Conservation (phyloP, 2,888 invertebrate species). For the Cantharis flavilabris region DNA sequence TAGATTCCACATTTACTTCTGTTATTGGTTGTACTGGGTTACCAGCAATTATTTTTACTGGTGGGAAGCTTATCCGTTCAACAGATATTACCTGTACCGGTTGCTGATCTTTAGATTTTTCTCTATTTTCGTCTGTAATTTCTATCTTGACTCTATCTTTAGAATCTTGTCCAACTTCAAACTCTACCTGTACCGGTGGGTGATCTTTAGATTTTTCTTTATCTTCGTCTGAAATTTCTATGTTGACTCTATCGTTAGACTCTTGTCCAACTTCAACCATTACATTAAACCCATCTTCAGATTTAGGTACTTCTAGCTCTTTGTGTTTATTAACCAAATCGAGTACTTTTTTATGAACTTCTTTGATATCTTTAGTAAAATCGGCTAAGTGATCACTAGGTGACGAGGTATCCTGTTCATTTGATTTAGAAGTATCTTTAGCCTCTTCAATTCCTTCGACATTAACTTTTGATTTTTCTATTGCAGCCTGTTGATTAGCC, state of each 20-base stretch:
- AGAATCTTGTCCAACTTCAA: neutral
- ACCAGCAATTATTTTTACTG: neutral
- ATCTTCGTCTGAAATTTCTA: neutral
- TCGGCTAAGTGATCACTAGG: no score
- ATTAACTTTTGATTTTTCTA: no score
- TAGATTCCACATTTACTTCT: neutral
- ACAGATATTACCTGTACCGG: neutral
- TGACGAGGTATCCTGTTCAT: no score
- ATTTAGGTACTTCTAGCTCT: neutral
- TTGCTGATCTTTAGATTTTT: neutral
- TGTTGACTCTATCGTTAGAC: neutral
- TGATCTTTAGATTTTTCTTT: neutral
- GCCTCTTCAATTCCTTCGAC: no score
- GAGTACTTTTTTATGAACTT: no score
- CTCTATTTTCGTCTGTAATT: neutral
- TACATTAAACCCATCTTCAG: neutral
- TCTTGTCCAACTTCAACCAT: neutral
- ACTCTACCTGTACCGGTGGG: neutral
- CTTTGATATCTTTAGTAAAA: no score
- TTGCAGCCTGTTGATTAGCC: no score
- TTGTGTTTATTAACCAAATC: no score
- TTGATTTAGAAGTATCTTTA: no score
- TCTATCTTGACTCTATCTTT: neutral
- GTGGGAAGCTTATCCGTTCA: neutral
- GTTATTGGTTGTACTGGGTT: neutral